Percentiles rank a stretch among this genome's conserved stretches.
Evolutionary conservation across 2,797 vertebrate species (phyloP).

Genomic region (Euphonia xanthogaster): DNA sequence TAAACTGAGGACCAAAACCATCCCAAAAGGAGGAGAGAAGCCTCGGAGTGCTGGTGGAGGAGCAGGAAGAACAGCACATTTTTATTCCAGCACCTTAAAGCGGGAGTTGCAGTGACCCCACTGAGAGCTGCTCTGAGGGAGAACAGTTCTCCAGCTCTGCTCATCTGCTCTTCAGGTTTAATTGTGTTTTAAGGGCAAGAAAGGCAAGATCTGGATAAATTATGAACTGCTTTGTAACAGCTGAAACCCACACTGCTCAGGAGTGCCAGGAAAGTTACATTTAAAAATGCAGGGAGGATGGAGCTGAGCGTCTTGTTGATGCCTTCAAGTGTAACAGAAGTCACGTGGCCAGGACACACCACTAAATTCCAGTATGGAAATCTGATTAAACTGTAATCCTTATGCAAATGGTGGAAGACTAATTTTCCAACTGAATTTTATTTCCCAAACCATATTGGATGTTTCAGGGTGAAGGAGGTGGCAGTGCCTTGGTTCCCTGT

Average conservation of each 20-base stretch:
- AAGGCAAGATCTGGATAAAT: background rate
- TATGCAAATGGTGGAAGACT: background rate
- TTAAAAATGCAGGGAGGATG: background rate
- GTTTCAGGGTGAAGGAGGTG: background rate
- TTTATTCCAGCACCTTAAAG: background rate
- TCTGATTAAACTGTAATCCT: constrained; percentile 27
- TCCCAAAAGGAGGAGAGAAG: background rate
- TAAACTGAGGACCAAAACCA: background rate
- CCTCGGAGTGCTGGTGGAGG: background rate
- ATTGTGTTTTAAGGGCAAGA: background rate
- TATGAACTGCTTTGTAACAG: background rate
- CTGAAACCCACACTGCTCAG: background rate
- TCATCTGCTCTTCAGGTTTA: background rate
- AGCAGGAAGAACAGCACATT: background rate
- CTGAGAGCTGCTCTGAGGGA: background rate
- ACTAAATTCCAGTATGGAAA: background rate
- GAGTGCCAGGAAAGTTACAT: background rate
- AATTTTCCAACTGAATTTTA: background rate
- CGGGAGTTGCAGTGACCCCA: background rate
- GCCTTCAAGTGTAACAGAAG: background rate
- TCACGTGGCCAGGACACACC: background rate
- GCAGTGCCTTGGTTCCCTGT: background rate
- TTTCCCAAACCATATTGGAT: background rate
- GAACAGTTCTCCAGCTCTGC: background rate
- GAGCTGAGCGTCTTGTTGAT: background rate